Evolutionary conservation across 2,797 vertebrate genomes (phyloP).

Genomic region (Pangasius djambal): DNA sequence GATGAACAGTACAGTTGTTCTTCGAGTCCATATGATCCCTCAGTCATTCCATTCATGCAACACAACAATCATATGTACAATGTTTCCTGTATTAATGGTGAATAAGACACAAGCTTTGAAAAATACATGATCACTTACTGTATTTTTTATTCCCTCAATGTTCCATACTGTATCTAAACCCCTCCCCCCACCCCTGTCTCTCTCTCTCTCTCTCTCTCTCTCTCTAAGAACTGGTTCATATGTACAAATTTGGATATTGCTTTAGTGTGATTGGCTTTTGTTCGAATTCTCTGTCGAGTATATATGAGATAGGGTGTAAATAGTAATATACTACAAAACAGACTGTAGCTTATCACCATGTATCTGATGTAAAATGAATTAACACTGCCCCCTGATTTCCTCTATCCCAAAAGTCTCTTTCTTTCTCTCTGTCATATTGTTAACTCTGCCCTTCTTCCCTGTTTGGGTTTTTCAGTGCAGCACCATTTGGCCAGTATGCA

Average conservation of each 20-base stretch:
- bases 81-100: constrained; percentile 5
- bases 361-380: constrained; percentile 38
- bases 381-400: constrained; percentile 20
- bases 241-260: constrained; percentile 9
- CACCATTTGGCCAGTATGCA: constrained; percentile 83
- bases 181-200: constrained; percentile 28
- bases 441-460: constrained; percentile 78
- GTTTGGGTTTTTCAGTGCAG: constrained; percentile 82
- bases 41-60: constrained; percentile 65
- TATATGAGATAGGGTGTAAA: not conserved
- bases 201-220: constrained; percentile 6
- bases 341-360: constrained; percentile 12
- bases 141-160: constrained; percentile 3
- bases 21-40: constrained; percentile 38
- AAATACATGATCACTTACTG: constrained; percentile 2
- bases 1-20: constrained; percentile 2
- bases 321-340: not conserved
- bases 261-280: not conserved
- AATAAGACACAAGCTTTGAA: constrained; percentile 2
- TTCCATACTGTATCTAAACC: constrained; percentile 7
- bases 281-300: not conserved
- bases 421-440: constrained; percentile 64
- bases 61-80: constrained; percentile 58
- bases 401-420: constrained; percentile 38
- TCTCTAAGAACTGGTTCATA: constrained; percentile 30